A percentile compares a stretch with the other conserved stretches of the same genome.
phyloP scores from a whole-genome alignment of 2,797 vertebrate genomes.

The Sebastes oblongus region DNA sequence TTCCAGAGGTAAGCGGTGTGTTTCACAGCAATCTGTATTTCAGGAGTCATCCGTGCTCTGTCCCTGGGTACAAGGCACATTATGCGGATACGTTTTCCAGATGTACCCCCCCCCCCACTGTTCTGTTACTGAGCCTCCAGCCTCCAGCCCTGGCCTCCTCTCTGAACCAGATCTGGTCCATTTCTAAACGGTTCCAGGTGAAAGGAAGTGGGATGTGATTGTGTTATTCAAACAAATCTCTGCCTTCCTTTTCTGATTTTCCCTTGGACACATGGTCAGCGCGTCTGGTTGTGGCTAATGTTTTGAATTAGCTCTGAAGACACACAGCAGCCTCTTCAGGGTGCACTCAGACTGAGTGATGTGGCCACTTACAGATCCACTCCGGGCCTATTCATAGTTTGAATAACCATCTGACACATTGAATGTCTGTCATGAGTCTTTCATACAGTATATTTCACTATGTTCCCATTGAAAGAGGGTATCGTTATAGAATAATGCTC shows the following conservation, averaged over 20 bases:
- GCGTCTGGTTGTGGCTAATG: constrained; percentile 13
- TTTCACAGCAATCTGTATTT: constrained; percentile 35
- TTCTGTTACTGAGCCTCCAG: constrained; percentile 12
- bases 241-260: neutral
- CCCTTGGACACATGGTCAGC: neutral
- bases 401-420: constrained; percentile 37
- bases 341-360: constrained; percentile 48
- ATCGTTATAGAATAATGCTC: neutral
- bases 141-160: neutral
- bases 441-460: neutral
- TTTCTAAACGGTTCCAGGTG: constrained; percentile 36
- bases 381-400: constrained; percentile 21
- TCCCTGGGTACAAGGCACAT: neutral
- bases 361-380: constrained; percentile 41
- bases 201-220: constrained; percentile 8
- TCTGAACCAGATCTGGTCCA: constrained; percentile 1
- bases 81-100: constrained; percentile 40
- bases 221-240: constrained; percentile 6
- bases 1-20: constrained; percentile 32
- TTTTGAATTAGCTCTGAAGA: constrained; percentile 39
- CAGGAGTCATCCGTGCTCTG: neutral
- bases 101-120: neutral
- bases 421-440: constrained; percentile 11
- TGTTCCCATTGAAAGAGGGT: neutral
- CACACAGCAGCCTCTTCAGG: constrained; percentile 23